Conservation (phyloP, 2,888 invertebrate genomes). For the Gibbula magus region DNA sequence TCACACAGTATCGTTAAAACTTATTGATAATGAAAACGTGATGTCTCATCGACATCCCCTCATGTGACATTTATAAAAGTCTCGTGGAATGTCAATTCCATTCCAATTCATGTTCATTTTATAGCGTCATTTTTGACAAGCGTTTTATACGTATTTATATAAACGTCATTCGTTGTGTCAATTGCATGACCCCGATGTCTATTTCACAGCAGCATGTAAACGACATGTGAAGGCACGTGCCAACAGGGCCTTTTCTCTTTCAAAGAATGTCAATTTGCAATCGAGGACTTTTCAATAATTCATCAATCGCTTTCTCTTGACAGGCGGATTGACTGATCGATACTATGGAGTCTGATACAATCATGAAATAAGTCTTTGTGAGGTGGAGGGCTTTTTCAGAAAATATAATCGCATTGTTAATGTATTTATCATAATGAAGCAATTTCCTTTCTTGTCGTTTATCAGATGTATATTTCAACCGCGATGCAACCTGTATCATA, state of each 20-base stretch:
- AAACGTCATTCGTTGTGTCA: no score
- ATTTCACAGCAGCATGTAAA: no score
- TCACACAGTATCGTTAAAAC: no score
- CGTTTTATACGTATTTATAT: no score
- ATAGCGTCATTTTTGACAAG: no score
- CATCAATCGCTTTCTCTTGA: neutral
- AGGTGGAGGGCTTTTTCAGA: neutral
- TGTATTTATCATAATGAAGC: neutral
- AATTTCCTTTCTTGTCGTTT: neutral
- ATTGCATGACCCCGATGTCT: no score
- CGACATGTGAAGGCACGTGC: no score
- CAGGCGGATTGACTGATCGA: neutral
- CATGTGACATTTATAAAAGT: no score
- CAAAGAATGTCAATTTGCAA: neutral
- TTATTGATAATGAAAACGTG: no score
- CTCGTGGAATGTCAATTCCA: no score
- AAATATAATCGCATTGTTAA: neutral
- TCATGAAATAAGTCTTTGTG: neutral
- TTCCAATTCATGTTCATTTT: no score
- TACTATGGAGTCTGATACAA: neutral
- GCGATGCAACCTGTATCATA: neutral
- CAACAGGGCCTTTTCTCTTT: neutral
- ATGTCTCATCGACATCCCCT: no score
- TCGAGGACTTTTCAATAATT: neutral
- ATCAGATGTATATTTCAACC: neutral